A percentile compares a stretch with the other conserved stretches of the same genome.
These are phyloP conservation scores for Leptopilina myrica DNA, from an alignment of 2,888 invertebrate genomes.

Conservation along the genomic window DNA sequence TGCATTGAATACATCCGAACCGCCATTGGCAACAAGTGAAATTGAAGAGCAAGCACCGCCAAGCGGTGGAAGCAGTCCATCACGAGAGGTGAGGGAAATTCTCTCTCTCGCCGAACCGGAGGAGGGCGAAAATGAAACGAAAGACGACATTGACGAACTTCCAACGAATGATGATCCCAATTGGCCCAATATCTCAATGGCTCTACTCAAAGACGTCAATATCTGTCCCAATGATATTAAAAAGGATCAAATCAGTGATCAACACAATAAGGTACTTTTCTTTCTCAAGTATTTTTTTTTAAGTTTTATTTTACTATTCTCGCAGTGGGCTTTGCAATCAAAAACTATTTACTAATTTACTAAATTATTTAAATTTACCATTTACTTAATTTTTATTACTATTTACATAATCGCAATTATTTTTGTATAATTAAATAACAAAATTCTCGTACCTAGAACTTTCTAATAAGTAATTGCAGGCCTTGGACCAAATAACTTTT, in stretches of 20 bases:
- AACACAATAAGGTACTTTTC: conserved; percentile 45
- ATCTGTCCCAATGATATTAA: conserved; percentile 56
- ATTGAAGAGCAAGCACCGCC: conserved; percentile 76
- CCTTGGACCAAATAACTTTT: too few species aligned
- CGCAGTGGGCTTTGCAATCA: too few species aligned
- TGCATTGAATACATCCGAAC: conserved; percentile 66
- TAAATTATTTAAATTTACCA: too few species aligned
- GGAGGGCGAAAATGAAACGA: conserved; percentile 61
- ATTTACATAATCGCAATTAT: too few species aligned
- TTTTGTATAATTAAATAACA: too few species aligned
- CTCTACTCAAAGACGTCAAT: conserved; percentile 70
- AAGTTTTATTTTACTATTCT: too few species aligned
- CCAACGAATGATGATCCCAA: conserved; percentile 64
- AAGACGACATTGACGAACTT: conserved; percentile 29
- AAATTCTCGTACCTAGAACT: too few species aligned
- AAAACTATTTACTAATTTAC: too few species aligned
- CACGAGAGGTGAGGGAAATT: conserved; percentile 93
- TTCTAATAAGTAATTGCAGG: too few species aligned
- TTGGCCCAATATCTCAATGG: conserved; percentile 77
- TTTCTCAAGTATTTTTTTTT: background rate
- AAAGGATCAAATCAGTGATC: conserved; percentile 58
- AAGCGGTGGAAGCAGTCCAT: conserved; percentile 93
- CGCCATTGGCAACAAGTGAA: conserved; percentile 67
- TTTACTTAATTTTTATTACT: too few species aligned
- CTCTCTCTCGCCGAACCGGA: conserved; percentile 82